A percentile compares a stretch with the other conserved stretches of the same genome.
These are phyloP conservation scores for Drosophila melanosoma DNA, from an alignment of 2,888 invertebrate genomes.

Conservation along the genomic window DNA sequence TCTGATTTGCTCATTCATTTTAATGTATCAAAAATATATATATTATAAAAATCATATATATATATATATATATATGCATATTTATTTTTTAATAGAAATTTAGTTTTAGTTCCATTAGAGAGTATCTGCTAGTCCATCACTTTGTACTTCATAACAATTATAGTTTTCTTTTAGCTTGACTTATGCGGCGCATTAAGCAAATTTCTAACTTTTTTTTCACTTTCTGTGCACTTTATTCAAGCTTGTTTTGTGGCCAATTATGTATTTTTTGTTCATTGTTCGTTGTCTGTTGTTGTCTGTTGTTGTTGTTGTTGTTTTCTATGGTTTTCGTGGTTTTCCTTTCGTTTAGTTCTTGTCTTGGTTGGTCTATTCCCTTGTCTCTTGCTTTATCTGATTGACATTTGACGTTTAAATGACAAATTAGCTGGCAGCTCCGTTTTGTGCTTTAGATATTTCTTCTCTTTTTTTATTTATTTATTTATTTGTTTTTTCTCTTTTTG, in stretches of 20 bases:
- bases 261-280: conserved; percentile 40
- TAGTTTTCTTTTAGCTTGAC: conserved; percentile 15
- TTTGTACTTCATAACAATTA: not conserved
- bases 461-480: not conserved
- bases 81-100: not conserved
- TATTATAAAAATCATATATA: not conserved
- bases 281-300: conserved; percentile 1
- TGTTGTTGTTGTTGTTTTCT: not conserved
- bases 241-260: conserved; percentile 70
- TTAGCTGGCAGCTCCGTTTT: conserved; percentile 64
- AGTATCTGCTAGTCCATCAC: conserved; percentile 8
- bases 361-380: not conserved
- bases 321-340: not conserved
- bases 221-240: conserved; percentile 45
- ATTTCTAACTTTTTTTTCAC: conserved; percentile 52
- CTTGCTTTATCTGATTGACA: conserved; percentile 70
- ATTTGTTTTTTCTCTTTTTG: conserved; percentile 5
- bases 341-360: conserved; percentile 12
- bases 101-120: not conserved
- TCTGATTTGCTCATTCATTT: too few species aligned
- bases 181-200: conserved; percentile 55
- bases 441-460: conserved; percentile 14
- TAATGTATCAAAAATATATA: not conserved
- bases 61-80: too few species aligned
- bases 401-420: conserved; percentile 81